phyloP scores from a whole-genome alignment of 2,113 vertebrate species.

The Cavia aperea region DNA sequence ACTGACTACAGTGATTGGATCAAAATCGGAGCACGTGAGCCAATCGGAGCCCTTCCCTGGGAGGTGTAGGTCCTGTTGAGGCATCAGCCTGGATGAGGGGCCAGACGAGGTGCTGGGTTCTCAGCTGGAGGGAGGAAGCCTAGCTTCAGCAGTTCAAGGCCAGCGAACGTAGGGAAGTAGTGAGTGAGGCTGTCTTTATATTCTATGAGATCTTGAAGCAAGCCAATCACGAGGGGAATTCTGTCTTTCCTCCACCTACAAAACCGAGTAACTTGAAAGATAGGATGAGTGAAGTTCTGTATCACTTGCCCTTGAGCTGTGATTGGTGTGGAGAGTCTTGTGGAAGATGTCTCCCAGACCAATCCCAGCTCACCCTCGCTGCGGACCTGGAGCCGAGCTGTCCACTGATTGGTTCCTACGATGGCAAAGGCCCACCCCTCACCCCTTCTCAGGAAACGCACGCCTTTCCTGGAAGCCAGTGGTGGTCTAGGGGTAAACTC shows the following conservation, averaged over 20 bases:
- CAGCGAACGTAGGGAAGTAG: not conserved
- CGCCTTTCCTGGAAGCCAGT: constrained; percentile 41
- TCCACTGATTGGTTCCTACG: not conserved
- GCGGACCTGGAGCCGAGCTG: not conserved
- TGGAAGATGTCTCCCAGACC: not conserved
- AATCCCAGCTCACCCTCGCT: not conserved
- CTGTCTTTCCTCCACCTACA: not conserved
- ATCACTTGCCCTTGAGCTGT: not conserved
- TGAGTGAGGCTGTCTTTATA: not conserved
- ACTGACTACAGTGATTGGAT: not conserved
- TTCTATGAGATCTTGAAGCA: not conserved
- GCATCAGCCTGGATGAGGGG: not conserved
- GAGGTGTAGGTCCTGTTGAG: not conserved
- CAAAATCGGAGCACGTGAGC: not conserved
- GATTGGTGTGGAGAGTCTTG: not conserved
- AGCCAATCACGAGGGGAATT: not conserved
- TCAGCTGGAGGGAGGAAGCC: not conserved
- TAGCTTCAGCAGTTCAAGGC: not conserved
- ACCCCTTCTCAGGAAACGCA: constrained; percentile 35
- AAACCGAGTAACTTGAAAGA: not conserved
- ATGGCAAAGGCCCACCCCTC: not conserved
- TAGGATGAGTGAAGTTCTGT: not conserved
- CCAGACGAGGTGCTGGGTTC: not conserved
- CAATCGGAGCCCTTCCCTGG: not conserved
- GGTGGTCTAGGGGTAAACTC: not conserved